A percentile compares a stretch with the other conserved stretches of the same genome.
phyloP scores from a whole-genome alignment of 2,113 vertebrate genomes.

The Beaufortia kweichowensis region DNA sequence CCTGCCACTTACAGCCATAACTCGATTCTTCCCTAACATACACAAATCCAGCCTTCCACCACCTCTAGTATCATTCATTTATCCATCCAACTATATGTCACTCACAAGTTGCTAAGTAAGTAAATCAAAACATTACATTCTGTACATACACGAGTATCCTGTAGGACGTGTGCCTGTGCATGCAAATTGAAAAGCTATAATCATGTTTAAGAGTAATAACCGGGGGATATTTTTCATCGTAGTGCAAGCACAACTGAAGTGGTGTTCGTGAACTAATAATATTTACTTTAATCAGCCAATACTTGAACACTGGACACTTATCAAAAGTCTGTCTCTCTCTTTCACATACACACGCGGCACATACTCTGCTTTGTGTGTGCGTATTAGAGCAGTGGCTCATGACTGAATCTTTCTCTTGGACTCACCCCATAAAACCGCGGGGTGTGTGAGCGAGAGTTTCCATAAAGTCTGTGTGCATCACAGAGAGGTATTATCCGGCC shows the following conservation, averaged over 20 bases:
- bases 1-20: neutral
- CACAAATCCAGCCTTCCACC: constrained; percentile 13
- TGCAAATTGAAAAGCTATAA: neutral
- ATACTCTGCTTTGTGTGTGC: constrained; percentile 24
- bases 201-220: neutral
- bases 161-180: neutral
- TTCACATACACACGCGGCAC: constrained; percentile 27
- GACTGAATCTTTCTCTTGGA: constrained; percentile 43
- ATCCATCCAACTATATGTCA: constrained; percentile 11
- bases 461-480: constrained; percentile 43
- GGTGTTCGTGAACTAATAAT: neutral
- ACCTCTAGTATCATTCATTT: constrained; percentile 8
- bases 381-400: constrained; percentile 25
- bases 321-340: constrained; percentile 10
- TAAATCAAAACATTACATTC: constrained; percentile 14
- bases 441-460: constrained; percentile 37
- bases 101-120: neutral
- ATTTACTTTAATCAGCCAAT: constrained; percentile 6
- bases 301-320: neutral
- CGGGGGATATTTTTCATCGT: neutral
- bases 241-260: neutral
- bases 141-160: constrained; percentile 1
- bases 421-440: constrained; percentile 39
- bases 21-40: constrained; percentile 11
- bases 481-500: constrained; percentile 42